phyloP scores from a whole-genome alignment of 2,797 vertebrate species.

The Leptatherina wallacei region DNA sequence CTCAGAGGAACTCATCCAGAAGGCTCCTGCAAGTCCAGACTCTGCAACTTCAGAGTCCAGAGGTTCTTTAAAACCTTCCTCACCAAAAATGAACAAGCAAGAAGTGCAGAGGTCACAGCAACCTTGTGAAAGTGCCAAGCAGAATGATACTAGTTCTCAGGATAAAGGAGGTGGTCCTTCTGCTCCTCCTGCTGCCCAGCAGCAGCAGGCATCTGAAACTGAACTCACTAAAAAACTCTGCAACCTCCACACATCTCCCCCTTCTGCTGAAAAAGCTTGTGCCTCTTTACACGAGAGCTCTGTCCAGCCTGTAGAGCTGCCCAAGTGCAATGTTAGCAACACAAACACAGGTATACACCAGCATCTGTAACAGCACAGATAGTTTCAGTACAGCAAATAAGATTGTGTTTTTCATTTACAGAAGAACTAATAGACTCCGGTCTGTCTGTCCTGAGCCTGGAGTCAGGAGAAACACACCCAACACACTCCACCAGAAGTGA shows the following conservation, averaged over 20 bases:
- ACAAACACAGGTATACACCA: slow-evolving; percentile 73
- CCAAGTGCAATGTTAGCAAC: slow-evolving; percentile 75
- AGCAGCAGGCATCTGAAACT: slow-evolving; percentile 49
- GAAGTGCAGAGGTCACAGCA: slow-evolving; percentile 29
- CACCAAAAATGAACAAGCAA: slow-evolving; percentile 37
- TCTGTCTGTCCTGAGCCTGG: slow-evolving; percentile 79
- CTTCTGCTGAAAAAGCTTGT: slow-evolving; percentile 50
- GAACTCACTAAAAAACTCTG: slow-evolving; percentile 57
- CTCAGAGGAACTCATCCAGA: slow-evolving; percentile 73
- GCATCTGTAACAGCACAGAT: not conserved
- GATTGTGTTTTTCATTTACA: slow-evolving; percentile 56
- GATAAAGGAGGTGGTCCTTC: slow-evolving; percentile 44
- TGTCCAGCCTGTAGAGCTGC: slow-evolving; percentile 60
- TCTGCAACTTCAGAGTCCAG: slow-evolving; percentile 51
- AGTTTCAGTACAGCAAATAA: slow-evolving; percentile 3
- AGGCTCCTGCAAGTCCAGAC: slow-evolving; percentile 43
- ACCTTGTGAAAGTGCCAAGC: slow-evolving; percentile 34
- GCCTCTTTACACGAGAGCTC: slow-evolving; percentile 47
- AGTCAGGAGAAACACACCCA: slow-evolving; percentile 74
- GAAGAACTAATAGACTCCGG: slow-evolving; percentile 81
- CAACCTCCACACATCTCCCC: slow-evolving; percentile 21
- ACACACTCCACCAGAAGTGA: slow-evolving; percentile 79
- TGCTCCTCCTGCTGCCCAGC: slow-evolving; percentile 38
- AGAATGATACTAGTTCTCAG: slow-evolving; percentile 41
- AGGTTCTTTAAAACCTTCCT: slow-evolving; percentile 53